Conservation (phyloP, 2,888 invertebrate genomes). For the Atrina japonica region DNA sequence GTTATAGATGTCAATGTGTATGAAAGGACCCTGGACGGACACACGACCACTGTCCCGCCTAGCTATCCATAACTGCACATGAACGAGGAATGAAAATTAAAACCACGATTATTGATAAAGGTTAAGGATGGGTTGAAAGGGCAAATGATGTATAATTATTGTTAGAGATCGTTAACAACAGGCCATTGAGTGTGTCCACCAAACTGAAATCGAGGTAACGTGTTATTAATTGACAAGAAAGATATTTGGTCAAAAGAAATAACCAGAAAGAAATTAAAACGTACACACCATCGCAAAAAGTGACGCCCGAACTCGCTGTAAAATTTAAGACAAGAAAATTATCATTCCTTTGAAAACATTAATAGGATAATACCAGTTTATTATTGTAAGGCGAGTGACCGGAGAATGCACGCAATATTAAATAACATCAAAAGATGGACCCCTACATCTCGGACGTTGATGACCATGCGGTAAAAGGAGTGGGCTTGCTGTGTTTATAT, state of each 20-base stretch:
- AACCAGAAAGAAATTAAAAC: slow-evolving; percentile 7
- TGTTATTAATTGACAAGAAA: slow-evolving; percentile 24
- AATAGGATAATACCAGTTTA: not conserved
- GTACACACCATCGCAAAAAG: too few species aligned
- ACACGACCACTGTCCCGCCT: slow-evolving; percentile 22
- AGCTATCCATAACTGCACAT: slow-evolving; percentile 9
- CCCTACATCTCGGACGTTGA: not conserved
- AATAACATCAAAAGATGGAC: slow-evolving; percentile 2
- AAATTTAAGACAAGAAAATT: too few species aligned
- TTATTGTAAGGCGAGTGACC: slow-evolving; percentile 14
- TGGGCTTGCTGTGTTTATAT: too few species aligned
- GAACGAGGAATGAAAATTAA: slow-evolving; percentile 14
- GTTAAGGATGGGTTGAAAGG: slow-evolving; percentile 26
- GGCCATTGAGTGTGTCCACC: slow-evolving; percentile 15
- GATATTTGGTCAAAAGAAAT: slow-evolving; percentile 9
- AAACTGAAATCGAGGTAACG: not conserved
- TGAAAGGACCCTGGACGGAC: slow-evolving; percentile 3
- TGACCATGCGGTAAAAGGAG: too few species aligned
- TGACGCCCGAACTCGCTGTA: too few species aligned
- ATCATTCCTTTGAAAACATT: not conserved
- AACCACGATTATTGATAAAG: slow-evolving; percentile 6
- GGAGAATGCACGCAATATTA: not conserved
- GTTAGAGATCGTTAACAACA: slow-evolving; percentile 6
- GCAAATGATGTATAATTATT: slow-evolving; percentile 3
- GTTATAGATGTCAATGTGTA: too few species aligned